A percentile compares a stretch with the other conserved stretches of the same genome.
These are phyloP conservation scores for Lymantria dispar DNA, from an alignment of 2,888 invertebrate genomes.

Conservation along the genomic window DNA sequence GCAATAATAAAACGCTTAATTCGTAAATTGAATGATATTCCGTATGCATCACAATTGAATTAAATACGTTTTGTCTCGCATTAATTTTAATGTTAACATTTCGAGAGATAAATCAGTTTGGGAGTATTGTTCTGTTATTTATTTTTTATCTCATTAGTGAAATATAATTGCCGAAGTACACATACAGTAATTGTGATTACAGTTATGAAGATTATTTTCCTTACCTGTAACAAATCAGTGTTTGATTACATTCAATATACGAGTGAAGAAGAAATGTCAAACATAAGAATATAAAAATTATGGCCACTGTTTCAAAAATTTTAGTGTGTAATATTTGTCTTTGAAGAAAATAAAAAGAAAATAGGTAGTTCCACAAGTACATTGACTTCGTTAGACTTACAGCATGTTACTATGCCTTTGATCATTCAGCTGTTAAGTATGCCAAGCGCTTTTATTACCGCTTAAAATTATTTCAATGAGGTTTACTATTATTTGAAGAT, in stretches of 20 bases:
- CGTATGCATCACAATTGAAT: conserved; percentile 9
- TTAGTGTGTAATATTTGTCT: not conserved
- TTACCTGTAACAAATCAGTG: too few relatives aligned
- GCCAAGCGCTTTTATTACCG: conserved; percentile 15
- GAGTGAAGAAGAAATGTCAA: too few relatives aligned
- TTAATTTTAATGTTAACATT: conserved; percentile 14
- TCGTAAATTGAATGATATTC: conserved; percentile 17
- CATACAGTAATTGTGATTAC: too few relatives aligned
- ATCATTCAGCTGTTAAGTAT: conserved; percentile 21
- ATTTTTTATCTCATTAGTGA: not conserved
- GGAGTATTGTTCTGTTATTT: not conserved
- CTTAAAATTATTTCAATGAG: not conserved
- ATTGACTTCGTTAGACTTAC: not conserved
- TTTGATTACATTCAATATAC: too few relatives aligned
- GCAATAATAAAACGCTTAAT: conserved; percentile 18
- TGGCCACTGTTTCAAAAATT: too few relatives aligned
- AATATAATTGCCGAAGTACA: not conserved
- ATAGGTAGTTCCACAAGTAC: not conserved
- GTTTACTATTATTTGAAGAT: too few relatives aligned
- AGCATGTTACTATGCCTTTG: not conserved
- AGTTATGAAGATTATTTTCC: too few relatives aligned
- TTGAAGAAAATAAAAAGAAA: not conserved
- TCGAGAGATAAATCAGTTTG: not conserved
- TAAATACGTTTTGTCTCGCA: conserved; percentile 15
- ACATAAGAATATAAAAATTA: too few relatives aligned